Conservation (phyloP, 2,888 invertebrate genomes). For the Drosophila meridiana region DNA sequence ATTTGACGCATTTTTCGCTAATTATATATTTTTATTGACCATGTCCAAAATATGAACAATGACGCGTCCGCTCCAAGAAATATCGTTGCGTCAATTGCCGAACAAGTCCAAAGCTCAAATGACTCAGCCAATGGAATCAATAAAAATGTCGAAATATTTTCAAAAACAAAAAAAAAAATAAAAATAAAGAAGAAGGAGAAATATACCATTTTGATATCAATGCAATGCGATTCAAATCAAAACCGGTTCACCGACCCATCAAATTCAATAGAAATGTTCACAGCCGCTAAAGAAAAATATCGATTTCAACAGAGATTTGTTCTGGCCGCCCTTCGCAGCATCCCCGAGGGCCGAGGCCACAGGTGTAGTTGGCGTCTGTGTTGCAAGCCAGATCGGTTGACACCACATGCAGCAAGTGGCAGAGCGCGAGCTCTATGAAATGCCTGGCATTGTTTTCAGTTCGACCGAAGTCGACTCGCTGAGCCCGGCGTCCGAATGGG, state of each 20-base stretch:
- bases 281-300: constrained; percentile 54
- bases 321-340: constrained; percentile 37
- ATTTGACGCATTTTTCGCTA: constrained; percentile 51
- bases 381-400: constrained; percentile 48
- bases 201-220: constrained; percentile 41
- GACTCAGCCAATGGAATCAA: constrained; percentile 64
- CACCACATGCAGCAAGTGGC: constrained; percentile 40
- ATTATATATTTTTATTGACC: constrained; percentile 38
- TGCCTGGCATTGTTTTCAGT: constrained; percentile 48
- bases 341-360: constrained; percentile 7
- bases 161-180: constrained; percentile 21
- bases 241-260: constrained; percentile 34
- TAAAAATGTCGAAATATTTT: constrained; percentile 73
- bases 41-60: constrained; percentile 43
- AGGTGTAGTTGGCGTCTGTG: constrained; percentile 23
- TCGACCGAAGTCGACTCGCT: constrained; percentile 6
- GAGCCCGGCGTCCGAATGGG: constrained; percentile 17
- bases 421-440: constrained; percentile 39
- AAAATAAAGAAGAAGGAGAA: constrained; percentile 1
- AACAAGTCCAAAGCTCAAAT: constrained; percentile 55
- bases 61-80: constrained; percentile 43
- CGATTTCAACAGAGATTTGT: constrained; percentile 67
- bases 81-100: constrained; percentile 40
- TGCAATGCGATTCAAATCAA: constrained; percentile 38
- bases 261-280: constrained; percentile 72